Evolutionary conservation across 2,797 vertebrate species (phyloP).

Genomic region (Neoniphon sammara): DNA sequence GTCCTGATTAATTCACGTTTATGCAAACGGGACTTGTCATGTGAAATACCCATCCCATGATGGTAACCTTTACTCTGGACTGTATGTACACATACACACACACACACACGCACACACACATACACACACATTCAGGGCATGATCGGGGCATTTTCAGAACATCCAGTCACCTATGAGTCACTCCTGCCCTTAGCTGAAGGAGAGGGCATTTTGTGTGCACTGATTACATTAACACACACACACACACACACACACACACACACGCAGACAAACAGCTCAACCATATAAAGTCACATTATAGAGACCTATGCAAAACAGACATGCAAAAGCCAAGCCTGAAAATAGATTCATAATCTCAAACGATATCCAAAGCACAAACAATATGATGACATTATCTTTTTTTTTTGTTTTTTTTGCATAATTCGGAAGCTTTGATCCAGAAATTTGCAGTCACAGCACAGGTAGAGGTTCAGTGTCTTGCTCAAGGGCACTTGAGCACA

Average conservation of each 20-base stretch:
- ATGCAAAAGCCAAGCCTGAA: not conserved
- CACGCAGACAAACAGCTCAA: not conserved
- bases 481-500: too few species aligned
- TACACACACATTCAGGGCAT: not conserved
- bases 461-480: too few species aligned
- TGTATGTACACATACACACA: conserved; percentile 1
- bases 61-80: not conserved
- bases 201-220: conserved; percentile 27
- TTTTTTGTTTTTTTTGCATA: too few species aligned
- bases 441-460: too few species aligned
- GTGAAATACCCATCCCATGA: not conserved
- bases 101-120: conserved; percentile 4
- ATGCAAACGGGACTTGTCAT: not conserved
- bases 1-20: too few species aligned
- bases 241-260: conserved; percentile 23
- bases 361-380: too few species aligned
- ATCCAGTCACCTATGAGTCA: conserved; percentile 53
- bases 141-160: conserved; percentile 33
- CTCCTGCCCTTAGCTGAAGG: conserved; percentile 45
- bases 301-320: conserved; percentile 22
- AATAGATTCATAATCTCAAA: not conserved
- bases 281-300: conserved; percentile 38
- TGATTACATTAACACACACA: conserved; percentile 41
- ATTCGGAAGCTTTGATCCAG: too few species aligned
- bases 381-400: too few species aligned